Conservation (phyloP, 2,888 invertebrate species). For the Xanthia togata region DNA sequence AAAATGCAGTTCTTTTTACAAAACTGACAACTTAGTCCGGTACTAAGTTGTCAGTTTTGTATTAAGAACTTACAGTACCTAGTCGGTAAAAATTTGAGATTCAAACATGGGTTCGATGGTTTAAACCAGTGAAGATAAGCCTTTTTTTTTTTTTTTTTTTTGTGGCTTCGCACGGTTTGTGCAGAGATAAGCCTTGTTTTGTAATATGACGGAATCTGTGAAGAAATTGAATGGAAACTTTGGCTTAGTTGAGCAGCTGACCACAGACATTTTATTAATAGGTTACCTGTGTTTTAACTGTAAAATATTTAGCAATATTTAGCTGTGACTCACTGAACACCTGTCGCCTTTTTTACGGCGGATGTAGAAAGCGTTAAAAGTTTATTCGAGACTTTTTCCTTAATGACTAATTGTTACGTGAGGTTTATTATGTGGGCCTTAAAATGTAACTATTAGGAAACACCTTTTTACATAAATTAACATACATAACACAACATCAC, state of each 20-base stretch:
- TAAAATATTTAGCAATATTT: slow-evolving; percentile 21
- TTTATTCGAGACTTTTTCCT: slow-evolving; percentile 41
- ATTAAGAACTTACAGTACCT: too few species aligned
- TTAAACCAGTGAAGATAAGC: too few species aligned
- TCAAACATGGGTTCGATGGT: too few species aligned
- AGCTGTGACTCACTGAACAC: slow-evolving; percentile 47
- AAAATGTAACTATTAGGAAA: neutral
- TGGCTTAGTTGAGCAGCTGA: neutral
- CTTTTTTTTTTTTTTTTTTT: too few species aligned
- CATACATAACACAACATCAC: neutral
- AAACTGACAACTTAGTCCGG: too few species aligned
- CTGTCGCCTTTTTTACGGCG: slow-evolving; percentile 26
- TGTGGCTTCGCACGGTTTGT: too few species aligned
- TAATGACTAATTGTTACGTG: slow-evolving; percentile 17
- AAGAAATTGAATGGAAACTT: neutral
- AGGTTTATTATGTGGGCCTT: neutral
- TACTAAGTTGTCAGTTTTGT: too few species aligned
- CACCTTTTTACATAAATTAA: neutral
- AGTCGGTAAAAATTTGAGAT: too few species aligned
- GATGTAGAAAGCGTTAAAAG: slow-evolving; percentile 34
- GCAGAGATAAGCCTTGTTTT: too few species aligned
- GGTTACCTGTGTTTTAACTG: too few species aligned
- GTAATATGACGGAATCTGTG: neutral
- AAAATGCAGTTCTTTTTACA: too few species aligned
- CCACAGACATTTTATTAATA: neutral